Evolutionary conservation across 2,113 vertebrate species (phyloP).

Genomic region (Hypanus sabinus): DNA sequence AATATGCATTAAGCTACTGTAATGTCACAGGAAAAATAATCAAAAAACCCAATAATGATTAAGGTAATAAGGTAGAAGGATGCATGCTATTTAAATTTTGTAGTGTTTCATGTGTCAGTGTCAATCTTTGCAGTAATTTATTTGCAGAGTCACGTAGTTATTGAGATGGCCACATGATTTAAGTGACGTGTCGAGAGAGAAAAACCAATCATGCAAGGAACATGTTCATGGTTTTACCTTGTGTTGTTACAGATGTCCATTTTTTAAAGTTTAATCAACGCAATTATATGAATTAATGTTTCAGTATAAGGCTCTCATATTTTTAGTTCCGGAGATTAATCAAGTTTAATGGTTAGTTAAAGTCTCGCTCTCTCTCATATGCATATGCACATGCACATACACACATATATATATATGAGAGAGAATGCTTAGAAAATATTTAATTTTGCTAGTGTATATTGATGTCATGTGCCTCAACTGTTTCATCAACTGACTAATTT

Average conservation of each 20-base stretch:
- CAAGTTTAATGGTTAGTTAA: background rate
- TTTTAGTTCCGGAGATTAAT: background rate
- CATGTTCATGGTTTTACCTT: background rate
- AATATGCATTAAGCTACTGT: too few species aligned
- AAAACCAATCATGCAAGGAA: background rate
- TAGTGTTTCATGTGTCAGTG: background rate
- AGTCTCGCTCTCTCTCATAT: background rate
- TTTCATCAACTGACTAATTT: background rate
- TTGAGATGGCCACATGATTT: background rate
- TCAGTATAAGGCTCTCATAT: background rate
- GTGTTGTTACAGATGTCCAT: background rate
- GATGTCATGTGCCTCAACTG: background rate
- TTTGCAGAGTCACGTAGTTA: background rate
- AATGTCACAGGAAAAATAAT: too few species aligned
- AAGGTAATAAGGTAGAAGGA: too few species aligned
- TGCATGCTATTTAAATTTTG: background rate
- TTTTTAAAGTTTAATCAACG: constrained; percentile 6
- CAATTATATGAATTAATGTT: background rate
- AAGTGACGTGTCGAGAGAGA: background rate
- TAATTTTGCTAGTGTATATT: background rate
- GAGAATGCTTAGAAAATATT: background rate
- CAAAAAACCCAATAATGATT: too few species aligned
- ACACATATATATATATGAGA: background rate
- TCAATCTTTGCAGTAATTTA: background rate
- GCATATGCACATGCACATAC: too few species aligned